phyloP scores from a whole-genome alignment of 1,140 invertebrate species.

The Pentalonia nigronervosa region DNA sequence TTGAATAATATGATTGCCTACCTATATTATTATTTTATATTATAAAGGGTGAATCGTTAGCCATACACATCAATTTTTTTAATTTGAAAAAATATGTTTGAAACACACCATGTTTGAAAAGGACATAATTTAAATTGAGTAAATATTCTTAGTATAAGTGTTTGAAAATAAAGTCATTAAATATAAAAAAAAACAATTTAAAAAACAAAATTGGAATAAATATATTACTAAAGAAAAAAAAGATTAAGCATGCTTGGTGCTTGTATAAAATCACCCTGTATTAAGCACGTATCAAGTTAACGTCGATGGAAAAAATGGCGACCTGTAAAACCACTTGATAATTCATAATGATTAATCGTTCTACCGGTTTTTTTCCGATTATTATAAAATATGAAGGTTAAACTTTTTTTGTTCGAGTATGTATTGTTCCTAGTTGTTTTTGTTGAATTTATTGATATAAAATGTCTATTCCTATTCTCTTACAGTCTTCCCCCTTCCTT shows the following conservation, averaged over 20 bases:
- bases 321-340: constrained; percentile 6
- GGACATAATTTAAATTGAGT: neutral
- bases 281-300: neutral
- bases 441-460: neutral
- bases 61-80: neutral
- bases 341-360: constrained; percentile 11
- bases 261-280: neutral
- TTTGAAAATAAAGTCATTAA: neutral
- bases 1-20: neutral
- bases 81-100: neutral
- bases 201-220: neutral
- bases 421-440: neutral
- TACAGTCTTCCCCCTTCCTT: neutral
- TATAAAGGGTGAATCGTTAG: neutral
- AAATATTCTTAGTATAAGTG: neutral
- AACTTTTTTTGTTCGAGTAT: constrained; percentile 3
- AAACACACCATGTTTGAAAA: neutral
- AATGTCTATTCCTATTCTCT: neutral
- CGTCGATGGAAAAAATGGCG: neutral
- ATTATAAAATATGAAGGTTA: constrained; percentile 12
- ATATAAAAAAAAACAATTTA: neutral
- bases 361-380: neutral
- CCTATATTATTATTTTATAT: neutral
- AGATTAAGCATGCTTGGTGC: neutral
- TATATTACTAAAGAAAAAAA: neutral